These are phyloP conservation scores for Dasysyrphus tricinctus DNA, from an alignment of 2,888 invertebrate species.

Conservation along the genomic window DNA sequence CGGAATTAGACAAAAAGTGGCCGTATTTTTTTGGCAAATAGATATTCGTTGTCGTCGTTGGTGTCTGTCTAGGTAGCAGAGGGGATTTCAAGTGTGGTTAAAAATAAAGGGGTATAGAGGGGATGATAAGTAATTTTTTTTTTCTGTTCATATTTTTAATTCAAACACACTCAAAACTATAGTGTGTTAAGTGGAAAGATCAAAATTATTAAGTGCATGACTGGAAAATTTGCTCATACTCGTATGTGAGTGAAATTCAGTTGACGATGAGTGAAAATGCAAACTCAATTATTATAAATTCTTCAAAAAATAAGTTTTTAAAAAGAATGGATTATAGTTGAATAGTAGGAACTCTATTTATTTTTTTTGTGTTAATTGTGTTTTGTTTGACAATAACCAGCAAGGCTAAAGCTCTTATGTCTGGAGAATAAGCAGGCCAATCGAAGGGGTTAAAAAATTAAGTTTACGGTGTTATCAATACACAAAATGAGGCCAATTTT, in stretches of 20 bases:
- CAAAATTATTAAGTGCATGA: neutral
- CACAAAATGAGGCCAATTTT: too few species aligned
- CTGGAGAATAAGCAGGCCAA: too few species aligned
- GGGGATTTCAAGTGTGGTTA: slow-evolving; percentile 17
- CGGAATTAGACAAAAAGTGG: slow-evolving; percentile 67
- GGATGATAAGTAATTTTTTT: neutral
- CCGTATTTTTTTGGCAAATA: slow-evolving; percentile 61
- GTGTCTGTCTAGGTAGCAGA: neutral
- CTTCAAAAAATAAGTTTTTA: too few species aligned
- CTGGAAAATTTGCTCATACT: slow-evolving; percentile 16
- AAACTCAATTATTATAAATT: too few species aligned
- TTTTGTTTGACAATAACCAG: too few species aligned
- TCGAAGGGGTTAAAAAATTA: too few species aligned
- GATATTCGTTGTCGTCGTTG: neutral
- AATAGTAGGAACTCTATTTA: too few species aligned
- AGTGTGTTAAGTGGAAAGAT: slow-evolving; percentile 13
- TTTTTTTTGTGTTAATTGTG: too few species aligned
- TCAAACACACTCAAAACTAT: slow-evolving; percentile 22
- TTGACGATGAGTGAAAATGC: neutral
- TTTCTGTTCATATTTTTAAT: neutral
- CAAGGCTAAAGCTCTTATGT: too few species aligned
- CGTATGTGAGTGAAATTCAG: neutral
- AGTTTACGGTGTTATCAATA: too few species aligned
- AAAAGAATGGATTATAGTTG: too few species aligned
- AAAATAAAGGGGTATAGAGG: neutral